Conservation (phyloP, 2,113 vertebrate species). For the Platanista minor region DNA sequence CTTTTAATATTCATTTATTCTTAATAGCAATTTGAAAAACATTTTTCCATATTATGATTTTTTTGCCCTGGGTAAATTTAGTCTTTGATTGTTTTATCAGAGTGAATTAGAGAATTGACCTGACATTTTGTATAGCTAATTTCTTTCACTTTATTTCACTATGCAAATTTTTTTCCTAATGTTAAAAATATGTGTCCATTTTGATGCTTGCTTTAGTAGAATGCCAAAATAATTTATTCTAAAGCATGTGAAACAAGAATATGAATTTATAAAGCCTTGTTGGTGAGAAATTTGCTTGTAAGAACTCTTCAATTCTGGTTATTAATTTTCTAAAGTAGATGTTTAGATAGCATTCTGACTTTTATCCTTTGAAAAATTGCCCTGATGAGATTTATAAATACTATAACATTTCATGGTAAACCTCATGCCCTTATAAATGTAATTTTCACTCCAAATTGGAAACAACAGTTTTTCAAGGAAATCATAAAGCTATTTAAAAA, state of each 20-base stretch:
- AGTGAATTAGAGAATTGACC: background rate
- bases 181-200: background rate
- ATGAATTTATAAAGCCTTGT: background rate
- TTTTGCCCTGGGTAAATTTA: background rate
- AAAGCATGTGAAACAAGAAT: background rate
- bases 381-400: background rate
- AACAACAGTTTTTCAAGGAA: background rate
- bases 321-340: constrained; percentile 8
- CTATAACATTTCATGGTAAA: background rate
- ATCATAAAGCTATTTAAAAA: background rate
- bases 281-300: background rate
- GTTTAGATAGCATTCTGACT: background rate
- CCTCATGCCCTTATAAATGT: background rate
- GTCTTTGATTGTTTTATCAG: background rate
- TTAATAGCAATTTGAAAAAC: background rate
- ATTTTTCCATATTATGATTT: background rate
- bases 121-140: background rate
- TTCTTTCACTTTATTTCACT: background rate
- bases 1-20: background rate
- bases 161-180: background rate
- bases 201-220: background rate
- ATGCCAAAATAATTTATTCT: background rate
- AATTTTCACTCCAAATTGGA: background rate
- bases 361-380: constrained; percentile 1
- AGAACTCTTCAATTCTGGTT: background rate